These are phyloP conservation scores for Pangasianodon hypophthalmus DNA, from an alignment of 2,113 vertebrate species.

Conservation along the genomic window DNA sequence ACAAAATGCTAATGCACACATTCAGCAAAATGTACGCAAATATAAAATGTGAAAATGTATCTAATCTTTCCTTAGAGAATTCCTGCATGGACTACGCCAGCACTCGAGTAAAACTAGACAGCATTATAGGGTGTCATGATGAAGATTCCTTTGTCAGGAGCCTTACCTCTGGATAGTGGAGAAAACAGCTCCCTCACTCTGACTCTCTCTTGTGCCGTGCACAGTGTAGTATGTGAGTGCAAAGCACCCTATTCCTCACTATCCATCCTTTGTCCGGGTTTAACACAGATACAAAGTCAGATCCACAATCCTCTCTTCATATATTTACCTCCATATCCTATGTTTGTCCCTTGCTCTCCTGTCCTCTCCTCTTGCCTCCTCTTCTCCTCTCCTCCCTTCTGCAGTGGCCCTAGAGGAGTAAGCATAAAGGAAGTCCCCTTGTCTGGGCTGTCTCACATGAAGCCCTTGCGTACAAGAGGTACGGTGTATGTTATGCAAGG, in stretches of 20 bases:
- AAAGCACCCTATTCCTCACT: constrained; percentile 42
- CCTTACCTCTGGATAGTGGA: constrained; percentile 43
- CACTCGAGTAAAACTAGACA: constrained; percentile 1
- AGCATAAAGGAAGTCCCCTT: constrained; percentile 70
- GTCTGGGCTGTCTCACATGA: constrained; percentile 69
- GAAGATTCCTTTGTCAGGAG: constrained; percentile 8
- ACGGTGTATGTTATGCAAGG: constrained; percentile 80
- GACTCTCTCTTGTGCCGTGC: neutral
- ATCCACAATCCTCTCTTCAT: constrained; percentile 39
- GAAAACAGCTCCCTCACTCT: constrained; percentile 40
- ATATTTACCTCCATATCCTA: constrained; percentile 48
- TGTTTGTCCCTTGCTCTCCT: constrained; percentile 1
- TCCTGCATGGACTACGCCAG: neutral
- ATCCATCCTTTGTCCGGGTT: constrained; percentile 55
- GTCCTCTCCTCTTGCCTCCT: neutral
- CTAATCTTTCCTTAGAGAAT: neutral
- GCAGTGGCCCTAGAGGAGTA: constrained; percentile 55
- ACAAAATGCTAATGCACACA: neutral
- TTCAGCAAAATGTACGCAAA: constrained; percentile 10
- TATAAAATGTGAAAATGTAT: neutral
- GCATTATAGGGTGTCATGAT: neutral
- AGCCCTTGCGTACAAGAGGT: constrained; percentile 73
- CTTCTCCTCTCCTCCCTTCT: constrained; percentile 48
- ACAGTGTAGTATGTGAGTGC: constrained; percentile 31
- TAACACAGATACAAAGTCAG: constrained; percentile 50